These are phyloP conservation scores for Poeciliopsis turneri DNA, from an alignment of 2,797 vertebrate genomes.

Conservation along the genomic window DNA sequence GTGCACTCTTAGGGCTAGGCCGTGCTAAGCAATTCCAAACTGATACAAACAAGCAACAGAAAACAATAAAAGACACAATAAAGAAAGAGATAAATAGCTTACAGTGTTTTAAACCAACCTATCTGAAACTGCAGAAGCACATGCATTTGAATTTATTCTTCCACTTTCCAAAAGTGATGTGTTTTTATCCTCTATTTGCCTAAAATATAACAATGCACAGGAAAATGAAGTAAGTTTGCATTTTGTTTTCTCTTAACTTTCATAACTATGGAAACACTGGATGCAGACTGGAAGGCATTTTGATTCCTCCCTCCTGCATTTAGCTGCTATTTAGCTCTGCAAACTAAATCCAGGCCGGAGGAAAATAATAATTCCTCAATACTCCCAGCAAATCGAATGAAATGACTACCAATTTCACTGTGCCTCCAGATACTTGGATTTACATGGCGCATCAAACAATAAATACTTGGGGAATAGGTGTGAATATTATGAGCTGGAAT, in stretches of 20 bases:
- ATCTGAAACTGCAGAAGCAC: not conserved
- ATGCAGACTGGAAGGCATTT: not conserved
- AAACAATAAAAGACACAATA: not conserved
- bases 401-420: constrained; percentile 53
- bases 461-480: constrained; percentile 32
- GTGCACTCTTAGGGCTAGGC: not conserved
- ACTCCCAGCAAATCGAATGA: constrained; percentile 39
- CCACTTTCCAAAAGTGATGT: not conserved
- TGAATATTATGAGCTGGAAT: constrained; percentile 33
- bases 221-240: constrained; percentile 2
- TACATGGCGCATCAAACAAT: constrained; percentile 35
- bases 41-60: not conserved
- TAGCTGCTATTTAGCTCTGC: constrained; percentile 27
- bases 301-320: constrained; percentile 2
- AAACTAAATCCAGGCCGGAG: constrained; percentile 29
- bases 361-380: constrained; percentile 48
- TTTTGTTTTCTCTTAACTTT: not conserved
- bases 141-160: not conserved
- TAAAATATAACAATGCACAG: not conserved
- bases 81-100: not conserved
- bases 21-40: not conserved
- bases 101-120: not conserved
- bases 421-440: constrained; percentile 45
- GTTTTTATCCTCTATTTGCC: not conserved
- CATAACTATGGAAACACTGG: not conserved